Evolutionary conservation across 2,888 invertebrate genomes (phyloP).

Genomic region (Pseudolycoriella hygida): DNA sequence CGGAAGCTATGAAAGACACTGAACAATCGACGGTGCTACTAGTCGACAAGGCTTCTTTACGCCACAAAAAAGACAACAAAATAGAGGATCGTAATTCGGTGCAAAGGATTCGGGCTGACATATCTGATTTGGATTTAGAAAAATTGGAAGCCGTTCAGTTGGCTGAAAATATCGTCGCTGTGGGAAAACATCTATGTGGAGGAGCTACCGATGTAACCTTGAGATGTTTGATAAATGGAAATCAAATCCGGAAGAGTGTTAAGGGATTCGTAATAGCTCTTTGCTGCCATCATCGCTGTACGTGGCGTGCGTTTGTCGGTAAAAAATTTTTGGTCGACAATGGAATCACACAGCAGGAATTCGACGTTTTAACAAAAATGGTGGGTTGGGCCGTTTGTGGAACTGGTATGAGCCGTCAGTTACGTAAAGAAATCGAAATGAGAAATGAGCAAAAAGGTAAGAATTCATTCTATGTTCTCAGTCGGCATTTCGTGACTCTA

Average conservation of each 20-base stretch:
- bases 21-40: constrained; percentile 40
- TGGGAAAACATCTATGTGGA: constrained; percentile 83
- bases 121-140: constrained; percentile 54
- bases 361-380: constrained; percentile 59
- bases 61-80: constrained; percentile 64
- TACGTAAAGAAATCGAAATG: constrained; percentile 18
- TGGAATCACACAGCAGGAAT: constrained; percentile 41
- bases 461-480: not conserved
- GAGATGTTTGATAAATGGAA: constrained; percentile 39
- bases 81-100: constrained; percentile 32
- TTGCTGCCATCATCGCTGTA: constrained; percentile 82
- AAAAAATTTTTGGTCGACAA: constrained; percentile 38
- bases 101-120: constrained; percentile 58
- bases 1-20: constrained; percentile 34
- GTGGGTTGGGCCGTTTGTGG: constrained; percentile 87
- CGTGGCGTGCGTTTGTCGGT: constrained; percentile 50
- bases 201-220: constrained; percentile 69
- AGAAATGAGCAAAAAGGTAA: not conserved
- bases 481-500: not conserved
- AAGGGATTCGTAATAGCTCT: constrained; percentile 50
- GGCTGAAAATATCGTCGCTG: constrained; percentile 41
- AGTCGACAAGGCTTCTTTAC: constrained; percentile 61
- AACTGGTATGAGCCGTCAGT: constrained; percentile 38
- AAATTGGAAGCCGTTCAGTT: constrained; percentile 30
- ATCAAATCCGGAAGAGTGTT: constrained; percentile 2